Base-by-base conservation (phyloP, 2,113 vertebrate species). In the Ploceus nigricollis region DNA sequence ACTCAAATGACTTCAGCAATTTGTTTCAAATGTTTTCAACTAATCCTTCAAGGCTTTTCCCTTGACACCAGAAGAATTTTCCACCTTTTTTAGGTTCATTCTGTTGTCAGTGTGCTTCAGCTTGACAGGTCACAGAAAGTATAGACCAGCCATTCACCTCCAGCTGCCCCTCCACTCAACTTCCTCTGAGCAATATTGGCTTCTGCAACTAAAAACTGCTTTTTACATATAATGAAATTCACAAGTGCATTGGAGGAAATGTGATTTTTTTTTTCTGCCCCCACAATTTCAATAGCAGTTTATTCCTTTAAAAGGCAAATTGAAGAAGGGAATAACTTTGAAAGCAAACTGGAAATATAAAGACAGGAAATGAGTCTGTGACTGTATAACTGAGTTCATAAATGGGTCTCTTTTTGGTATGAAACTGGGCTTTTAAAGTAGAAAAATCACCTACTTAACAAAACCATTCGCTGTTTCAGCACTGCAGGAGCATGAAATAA, bases 301-400 rank as follows among this genome's bases (percentile, higher is more conserved):
- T 97, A 95, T 96, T 96, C 81, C 81, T 96, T 97, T 96, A 95
- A 96, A 95, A 97, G 86, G 93, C 90, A 96, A 95, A 95, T 96
- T 97, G 96, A 93, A 97, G 86, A 94, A 93, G 95, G 95, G 96
- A 96, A 93, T 96, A 96, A 89, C 95, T 97, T 95, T 96, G 93
- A 97, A 97, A 94, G 90, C 93, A 97, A 97, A 96, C 89, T 97
- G 93, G 93, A 97, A 96, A 95, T 96, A 97, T 96, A 97, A 97
- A 95, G 96, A 97, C 95, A 97, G 96, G 96, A 97, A 97, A 97
- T 97, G 94, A 97, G 92, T 97, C 87, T 97, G 95, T 95, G 94
- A 92, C 95, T 96, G 87, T 93, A 97, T 96, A 93, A 92, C 95
- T 83, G 91, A 94, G 93, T 97, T 97, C 95, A 97, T 97, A 97